Base-by-base conservation (phyloP, 1,140 invertebrate species). In the Heliconius himera region DNA sequence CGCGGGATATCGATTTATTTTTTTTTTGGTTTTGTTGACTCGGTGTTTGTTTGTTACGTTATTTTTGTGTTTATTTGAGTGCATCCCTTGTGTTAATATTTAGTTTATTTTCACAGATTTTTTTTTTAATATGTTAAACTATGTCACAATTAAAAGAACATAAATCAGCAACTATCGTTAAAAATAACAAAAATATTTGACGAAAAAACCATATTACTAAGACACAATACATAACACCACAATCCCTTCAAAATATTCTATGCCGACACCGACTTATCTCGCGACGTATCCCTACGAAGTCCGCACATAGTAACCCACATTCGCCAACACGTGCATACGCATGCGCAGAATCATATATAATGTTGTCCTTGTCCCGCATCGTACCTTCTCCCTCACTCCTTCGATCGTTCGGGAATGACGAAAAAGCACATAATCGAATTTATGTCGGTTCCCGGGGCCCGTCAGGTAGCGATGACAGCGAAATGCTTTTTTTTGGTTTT, bases 371-470 rank as follows among this genome's bases (percentile, higher is more conserved):
- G 85, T 77, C 56, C 36, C 85, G 11, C 73, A 20, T 79, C 87
- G 84, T 49, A 11, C 76, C 70, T 11, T 85, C 83, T 73, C 82
- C 8, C 71, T 85, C 82, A n/a, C 29, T 75, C 74, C 91, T 94
- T 94, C 93, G 93, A 94, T 94, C 93, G 90, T 89, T 88, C 82
- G 81, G 85, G 88, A 90, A 92, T 94, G 91, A 93, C 91, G 91
- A 93, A 94, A 93, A 94, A 88, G 89, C 85, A 91, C 89, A 91
- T 94, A 94, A 94, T 94, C 91, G 88, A 93, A 92, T 94, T 93
- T 92, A 91, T 94, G 91, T 89, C 73, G 86, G 82, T 85, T 80
- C 83, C 83, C 76, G 76, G 70, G 76, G 76, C 76, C 76, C 70
- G 76, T 70, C 70, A 26, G 41, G 88, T 90, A 92, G 73, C 54